Evolutionary conservation across 2,113 vertebrate species (phyloP).

Genomic region (Sinocyclocheilus grahami): DNA sequence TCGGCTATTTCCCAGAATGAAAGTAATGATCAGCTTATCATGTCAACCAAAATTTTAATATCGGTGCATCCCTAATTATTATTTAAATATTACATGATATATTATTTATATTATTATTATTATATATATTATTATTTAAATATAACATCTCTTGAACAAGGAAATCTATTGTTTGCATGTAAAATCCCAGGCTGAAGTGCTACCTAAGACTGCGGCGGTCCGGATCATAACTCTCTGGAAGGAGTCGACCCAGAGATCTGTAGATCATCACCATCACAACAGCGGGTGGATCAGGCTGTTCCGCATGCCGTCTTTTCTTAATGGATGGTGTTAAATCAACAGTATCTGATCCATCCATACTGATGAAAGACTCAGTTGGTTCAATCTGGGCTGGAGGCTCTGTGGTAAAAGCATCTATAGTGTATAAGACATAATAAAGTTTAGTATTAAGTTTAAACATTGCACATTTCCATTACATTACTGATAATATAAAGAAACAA

Average conservation of each 20-base stretch:
- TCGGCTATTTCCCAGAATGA: neutral
- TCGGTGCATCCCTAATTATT: neutral
- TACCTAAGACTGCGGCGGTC: conserved; percentile 86
- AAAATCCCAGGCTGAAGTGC: neutral
- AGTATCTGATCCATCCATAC: conserved; percentile 18
- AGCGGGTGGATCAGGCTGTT: conserved; percentile 64
- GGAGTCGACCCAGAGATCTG: conserved; percentile 80
- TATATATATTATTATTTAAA: no score
- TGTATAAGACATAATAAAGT: neutral
- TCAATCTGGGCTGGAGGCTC: conserved; percentile 64
- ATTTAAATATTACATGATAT: no score
- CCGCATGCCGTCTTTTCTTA: conserved; percentile 76
- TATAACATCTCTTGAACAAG: neutral
- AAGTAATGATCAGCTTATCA: neutral
- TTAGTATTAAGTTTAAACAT: neutral
- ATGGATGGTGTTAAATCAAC: conserved; percentile 35
- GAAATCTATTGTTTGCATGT: neutral
- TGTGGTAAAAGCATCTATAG: conserved; percentile 63
- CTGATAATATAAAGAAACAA: neutral
- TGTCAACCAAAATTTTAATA: neutral
- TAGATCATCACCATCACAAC: conserved; percentile 82
- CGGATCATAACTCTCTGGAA: conserved; percentile 84
- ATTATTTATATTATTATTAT: neutral
- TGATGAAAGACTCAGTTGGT: conserved; percentile 33
- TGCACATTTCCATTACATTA: neutral